phyloP scores from a whole-genome alignment of 1,140 invertebrate species.

The Drosophila varians region DNA sequence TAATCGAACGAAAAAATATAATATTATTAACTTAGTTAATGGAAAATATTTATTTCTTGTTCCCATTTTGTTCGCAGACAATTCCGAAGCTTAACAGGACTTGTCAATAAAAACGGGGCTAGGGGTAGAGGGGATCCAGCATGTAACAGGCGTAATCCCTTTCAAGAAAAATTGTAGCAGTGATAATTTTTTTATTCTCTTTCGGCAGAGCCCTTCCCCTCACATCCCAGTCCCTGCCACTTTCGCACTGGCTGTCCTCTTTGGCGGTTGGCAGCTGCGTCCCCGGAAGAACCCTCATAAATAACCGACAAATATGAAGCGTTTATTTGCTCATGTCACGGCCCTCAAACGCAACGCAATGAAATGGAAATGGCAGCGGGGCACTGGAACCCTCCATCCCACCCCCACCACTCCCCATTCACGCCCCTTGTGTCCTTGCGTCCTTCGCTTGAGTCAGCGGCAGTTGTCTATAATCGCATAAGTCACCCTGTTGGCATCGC shows the following conservation, averaged over 20 bases:
- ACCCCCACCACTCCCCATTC: background rate
- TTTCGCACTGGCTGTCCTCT: constrained; percentile 2
- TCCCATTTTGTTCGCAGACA: constrained; percentile 55
- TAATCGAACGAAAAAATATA: background rate
- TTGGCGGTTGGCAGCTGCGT: constrained; percentile 66
- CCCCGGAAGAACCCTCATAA: constrained; percentile 78
- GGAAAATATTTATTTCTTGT: background rate
- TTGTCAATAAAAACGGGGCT: constrained; percentile 57
- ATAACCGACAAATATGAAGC: constrained; percentile 83
- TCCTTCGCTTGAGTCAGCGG: constrained; percentile 28
- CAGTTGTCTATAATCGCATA: constrained; percentile 83
- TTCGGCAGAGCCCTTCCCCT: constrained; percentile 14
- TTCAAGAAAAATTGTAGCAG: constrained; percentile 74
- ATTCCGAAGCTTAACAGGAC: constrained; percentile 71
- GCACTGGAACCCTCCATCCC: constrained; percentile 9
- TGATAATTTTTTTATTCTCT: constrained; percentile 72
- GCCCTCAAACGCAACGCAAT: constrained; percentile 64
- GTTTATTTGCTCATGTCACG: constrained; percentile 83
- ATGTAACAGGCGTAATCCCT: constrained; percentile 74
- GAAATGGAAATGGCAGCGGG: constrained; percentile 57
- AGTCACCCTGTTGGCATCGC: constrained; percentile 81
- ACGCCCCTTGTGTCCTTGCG: constrained; percentile 8
- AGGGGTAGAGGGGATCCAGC: constrained; percentile 10
- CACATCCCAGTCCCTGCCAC: background rate
- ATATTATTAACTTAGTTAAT: too few relatives aligned